Evolutionary conservation across 2,797 vertebrate species (phyloP), one percentile per base, ranked within the genome.

Genomic region (Denticeps clupeoides): DNA sequence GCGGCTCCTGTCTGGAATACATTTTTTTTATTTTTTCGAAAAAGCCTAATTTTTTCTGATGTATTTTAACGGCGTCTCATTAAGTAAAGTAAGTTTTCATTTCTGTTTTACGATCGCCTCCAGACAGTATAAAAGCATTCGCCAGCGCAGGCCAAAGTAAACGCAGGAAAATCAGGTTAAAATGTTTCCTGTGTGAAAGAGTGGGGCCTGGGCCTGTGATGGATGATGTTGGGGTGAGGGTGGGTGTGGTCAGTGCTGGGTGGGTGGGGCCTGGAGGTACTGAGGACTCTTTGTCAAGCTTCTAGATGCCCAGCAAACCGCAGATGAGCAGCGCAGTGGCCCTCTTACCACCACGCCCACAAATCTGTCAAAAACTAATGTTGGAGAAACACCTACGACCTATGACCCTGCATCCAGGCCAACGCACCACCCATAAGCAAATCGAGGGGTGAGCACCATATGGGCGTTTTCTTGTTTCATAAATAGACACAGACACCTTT

Each of bases 261-360:
- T n/a, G n/a, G n/a, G n/a, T n/a, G 72, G 71, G 72, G 74, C 66
- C 65, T 59, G 74, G 73, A 68, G 61, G 74, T 72, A 92, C 82
- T 89, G 83, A 89, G 78, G 61, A 78, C 78, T 84, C 86, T 90
- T 91, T 91, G 88, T 91, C 81, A n/a, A 70, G 77, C 80, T 68
- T 75, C 68, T 75, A 74, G 87, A 87, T 70, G 78, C 82, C 76
- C 78, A 80, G 77, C 80, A 89, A 88, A 82, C 86, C 90, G 87
- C 89, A 91, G 90, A 94, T 84, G 80, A 85, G 74, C 80, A 73
- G 80, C 75, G 69, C 72, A 81, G 79, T 75, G 64, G 76, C 80
- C 74, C 68, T 63, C 58, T 74, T 71, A 75, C 80, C 77, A 68
- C 74, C 74, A 75, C 68, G 57, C 23, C 22, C 59, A 47, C 56